phyloP scores from a whole-genome alignment of 2,797 vertebrate species.

The Tokudaia muenninki region DNA sequence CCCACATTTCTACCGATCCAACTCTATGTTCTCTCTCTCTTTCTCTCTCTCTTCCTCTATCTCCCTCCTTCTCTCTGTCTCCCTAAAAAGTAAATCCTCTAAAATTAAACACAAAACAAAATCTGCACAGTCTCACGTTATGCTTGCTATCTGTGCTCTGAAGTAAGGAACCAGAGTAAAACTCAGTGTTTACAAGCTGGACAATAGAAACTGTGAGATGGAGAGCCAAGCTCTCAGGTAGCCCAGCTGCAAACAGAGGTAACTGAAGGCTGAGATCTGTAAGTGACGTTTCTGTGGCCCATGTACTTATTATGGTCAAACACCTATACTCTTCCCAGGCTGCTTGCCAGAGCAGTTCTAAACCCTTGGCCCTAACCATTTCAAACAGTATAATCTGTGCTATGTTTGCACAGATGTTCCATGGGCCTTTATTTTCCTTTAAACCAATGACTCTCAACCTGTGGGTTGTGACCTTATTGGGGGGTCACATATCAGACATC shows the following conservation, averaged over 20 bases:
- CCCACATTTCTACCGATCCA: neutral
- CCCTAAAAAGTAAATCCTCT: neutral
- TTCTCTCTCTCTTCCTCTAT: too few species aligned
- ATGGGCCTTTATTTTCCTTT: neutral
- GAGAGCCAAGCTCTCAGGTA: neutral
- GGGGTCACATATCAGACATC: neutral
- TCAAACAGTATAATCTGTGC: neutral
- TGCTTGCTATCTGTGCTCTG: neutral
- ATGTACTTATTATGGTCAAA: neutral
- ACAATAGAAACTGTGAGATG: neutral
- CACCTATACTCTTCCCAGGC: fast-evolving
- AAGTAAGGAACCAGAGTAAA: neutral
- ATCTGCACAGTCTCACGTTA: neutral
- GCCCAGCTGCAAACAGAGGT: neutral
- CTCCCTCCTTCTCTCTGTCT: neutral
- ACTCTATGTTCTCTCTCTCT: neutral
- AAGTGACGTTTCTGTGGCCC: neutral
- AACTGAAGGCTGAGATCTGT: neutral
- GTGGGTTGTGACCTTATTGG: neutral
- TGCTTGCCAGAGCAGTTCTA: neutral
- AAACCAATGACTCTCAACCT: neutral
- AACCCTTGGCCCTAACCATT: neutral
- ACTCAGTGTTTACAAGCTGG: neutral
- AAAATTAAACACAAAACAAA: neutral
- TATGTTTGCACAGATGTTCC: neutral